Percentiles rank a stretch among this genome's conserved stretches.
phyloP scores from a whole-genome alignment of 2,113 vertebrate genomes.

The Panthera leo region DNA sequence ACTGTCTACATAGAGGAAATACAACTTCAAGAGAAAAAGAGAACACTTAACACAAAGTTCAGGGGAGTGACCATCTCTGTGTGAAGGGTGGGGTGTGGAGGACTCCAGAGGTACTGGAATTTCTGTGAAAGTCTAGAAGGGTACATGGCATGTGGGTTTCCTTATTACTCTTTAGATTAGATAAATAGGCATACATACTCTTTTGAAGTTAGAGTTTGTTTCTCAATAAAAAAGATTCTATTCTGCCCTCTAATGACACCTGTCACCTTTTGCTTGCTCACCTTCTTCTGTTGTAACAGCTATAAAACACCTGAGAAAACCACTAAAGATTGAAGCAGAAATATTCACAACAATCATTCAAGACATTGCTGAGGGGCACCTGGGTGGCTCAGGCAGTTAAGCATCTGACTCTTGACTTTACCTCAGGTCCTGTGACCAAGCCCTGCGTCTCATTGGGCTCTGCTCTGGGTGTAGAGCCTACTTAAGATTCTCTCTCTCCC shows the following conservation, averaged over 20 bases:
- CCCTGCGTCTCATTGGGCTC: too few species aligned
- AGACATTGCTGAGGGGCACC: too few species aligned
- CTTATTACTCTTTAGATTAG: background rate
- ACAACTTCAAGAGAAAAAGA: background rate
- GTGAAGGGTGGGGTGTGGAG: background rate
- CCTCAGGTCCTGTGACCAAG: too few species aligned
- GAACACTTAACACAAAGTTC: background rate
- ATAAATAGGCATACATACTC: background rate
- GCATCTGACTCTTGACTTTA: too few species aligned
- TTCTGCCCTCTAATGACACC: background rate
- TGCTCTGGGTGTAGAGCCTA: too few species aligned
- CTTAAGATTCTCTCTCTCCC: too few species aligned
- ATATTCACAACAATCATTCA: background rate
- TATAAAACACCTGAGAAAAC: background rate
- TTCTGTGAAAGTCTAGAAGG: background rate
- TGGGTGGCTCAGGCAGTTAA: too few species aligned
- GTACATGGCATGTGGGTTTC: background rate
- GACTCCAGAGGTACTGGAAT: background rate
- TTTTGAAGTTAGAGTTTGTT: background rate
- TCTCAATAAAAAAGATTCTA: background rate
- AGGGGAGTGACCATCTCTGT: background rate
- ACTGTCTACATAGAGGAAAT: background rate
- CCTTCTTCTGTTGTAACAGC: background rate
- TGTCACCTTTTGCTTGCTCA: background rate
- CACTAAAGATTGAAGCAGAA: background rate